Base-by-base conservation (phyloP, 1,140 invertebrate species). In the Acyrthosiphon pisum region DNA sequence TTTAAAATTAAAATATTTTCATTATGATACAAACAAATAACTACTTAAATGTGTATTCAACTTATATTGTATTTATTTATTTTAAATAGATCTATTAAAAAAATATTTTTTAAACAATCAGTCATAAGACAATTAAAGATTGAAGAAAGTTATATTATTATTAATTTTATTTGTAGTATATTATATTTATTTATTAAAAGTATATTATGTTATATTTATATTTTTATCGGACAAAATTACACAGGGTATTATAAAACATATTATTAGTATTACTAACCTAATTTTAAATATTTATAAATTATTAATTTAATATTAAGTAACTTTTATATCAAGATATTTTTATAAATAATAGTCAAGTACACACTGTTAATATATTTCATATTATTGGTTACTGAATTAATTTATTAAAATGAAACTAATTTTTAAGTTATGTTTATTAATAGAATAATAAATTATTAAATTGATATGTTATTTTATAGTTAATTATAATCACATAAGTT, bases 201-300 rank as follows among this genome's bases (percentile, higher is more conserved):
- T 68, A n/a, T n/a, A 35, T 76, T 76, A n/a, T 76, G 14, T 35
- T 88, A 35, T 22, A 18, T 88, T n/a, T 50, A 88, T 3, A n/a
- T n/a, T 76, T 30, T 53, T 53, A 89, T 37, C 56, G 30, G 37
- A 89, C n/a, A 56, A 56, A 56, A 89, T 53, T 89, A 89, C 4
- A 56, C 88, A 89, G 88, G 88, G 88, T 89, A 56, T 22, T 89
- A 56, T 89, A 56, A 56, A 26, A 56, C 11, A 89, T n/a, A 87
- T 44, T 41, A 90, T 44, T 41, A 90, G 37, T 90, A 90, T 60
- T 60, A 60, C 30, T 60, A 30, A 60, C 7, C 7, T 60, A 26
- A 41, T 90, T 22, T 60, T 60, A 60, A 37, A 11, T 56, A 41
- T 37, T 60, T 60, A 6, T 90, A 35, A 50, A n/a, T 88, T 88